Evolutionary conservation across 2,888 invertebrate genomes (phyloP).

Genomic region (Lissonota sp.): DNA sequence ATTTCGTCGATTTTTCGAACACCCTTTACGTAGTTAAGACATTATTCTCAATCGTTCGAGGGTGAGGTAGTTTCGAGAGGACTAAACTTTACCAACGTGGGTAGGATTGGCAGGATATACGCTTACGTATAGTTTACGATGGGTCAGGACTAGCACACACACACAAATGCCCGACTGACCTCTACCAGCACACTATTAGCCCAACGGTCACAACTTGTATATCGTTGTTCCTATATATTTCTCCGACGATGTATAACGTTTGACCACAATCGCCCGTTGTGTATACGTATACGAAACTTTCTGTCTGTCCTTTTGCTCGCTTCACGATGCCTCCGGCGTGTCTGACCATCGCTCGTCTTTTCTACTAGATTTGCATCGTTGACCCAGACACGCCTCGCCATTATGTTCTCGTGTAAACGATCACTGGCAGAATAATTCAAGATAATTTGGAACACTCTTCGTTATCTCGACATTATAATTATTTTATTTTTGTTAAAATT

Average conservation of each 20-base stretch:
- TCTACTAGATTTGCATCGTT: conserved; percentile 59
- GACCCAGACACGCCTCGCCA: conserved; percentile 24
- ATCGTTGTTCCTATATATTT: too few species aligned
- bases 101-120: conserved; percentile 44
- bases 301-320: conserved; percentile 42
- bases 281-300: too few species aligned
- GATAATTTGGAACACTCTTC: too few species aligned
- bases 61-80: too few species aligned
- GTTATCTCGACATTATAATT: too few species aligned
- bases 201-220: conserved; percentile 46
- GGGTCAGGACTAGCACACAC: conserved; percentile 38
- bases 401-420: too few species aligned
- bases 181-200: conserved; percentile 57
- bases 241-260: too few species aligned
- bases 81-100: conserved; percentile 20
- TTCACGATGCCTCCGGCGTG: conserved; percentile 51
- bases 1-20: conserved; percentile 1
- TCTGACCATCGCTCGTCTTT: conserved; percentile 49
- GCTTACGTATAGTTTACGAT: conserved; percentile 57
- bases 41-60: too few species aligned
- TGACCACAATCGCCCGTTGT: too few species aligned
- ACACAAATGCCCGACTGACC: conserved; percentile 64
- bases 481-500: too few species aligned
- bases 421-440: too few species aligned
- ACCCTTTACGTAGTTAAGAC: conserved; percentile 18